Conservation (phyloP, 2,888 invertebrate genomes). For the Augiades crinisus region DNA sequence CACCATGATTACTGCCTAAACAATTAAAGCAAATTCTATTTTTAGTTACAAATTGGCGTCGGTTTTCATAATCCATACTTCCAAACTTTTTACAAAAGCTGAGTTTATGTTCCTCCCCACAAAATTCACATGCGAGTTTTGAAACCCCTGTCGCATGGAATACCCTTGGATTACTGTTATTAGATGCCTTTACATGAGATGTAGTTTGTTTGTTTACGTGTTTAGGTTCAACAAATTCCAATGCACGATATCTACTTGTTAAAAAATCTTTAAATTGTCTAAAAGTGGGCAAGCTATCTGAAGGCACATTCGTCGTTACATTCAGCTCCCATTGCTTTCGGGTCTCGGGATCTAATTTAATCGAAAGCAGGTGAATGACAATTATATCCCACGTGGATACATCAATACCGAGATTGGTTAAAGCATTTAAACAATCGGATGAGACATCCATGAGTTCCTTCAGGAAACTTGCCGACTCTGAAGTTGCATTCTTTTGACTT, state of each 20-base stretch:
- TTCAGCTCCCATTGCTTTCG: conserved; percentile 33
- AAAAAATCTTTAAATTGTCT: conserved; percentile 31
- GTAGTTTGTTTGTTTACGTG: not conserved
- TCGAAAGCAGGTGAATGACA: conserved; percentile 28
- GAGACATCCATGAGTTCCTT: conserved; percentile 31
- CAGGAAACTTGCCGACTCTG: conserved; percentile 20
- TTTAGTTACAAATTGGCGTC: conserved; percentile 31
- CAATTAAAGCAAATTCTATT: conserved; percentile 37
- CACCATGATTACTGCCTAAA: conserved; percentile 33
- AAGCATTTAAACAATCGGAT: conserved; percentile 31
- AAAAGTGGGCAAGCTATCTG: conserved; percentile 34
- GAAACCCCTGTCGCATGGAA: conserved; percentile 4
- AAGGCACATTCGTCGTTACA: conserved; percentile 6
- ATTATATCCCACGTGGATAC: conserved; percentile 33
- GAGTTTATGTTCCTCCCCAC: conserved; percentile 34
- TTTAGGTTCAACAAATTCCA: conserved; percentile 32
- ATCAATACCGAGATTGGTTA: conserved; percentile 28
- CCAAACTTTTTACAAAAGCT: conserved; percentile 32
- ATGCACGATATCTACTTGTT: conserved; percentile 30
- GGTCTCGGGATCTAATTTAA: conserved; percentile 32
- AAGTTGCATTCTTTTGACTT: conserved; percentile 1
- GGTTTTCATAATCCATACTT: conserved; percentile 20
- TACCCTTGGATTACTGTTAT: not conserved
- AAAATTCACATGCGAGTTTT: conserved; percentile 31
- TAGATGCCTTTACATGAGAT: conserved; percentile 3